A percentile compares a stretch with the other conserved stretches of the same genome.
phyloP scores from a whole-genome alignment of 2,113 vertebrate genomes.

The Pachypanchax playfairii region DNA sequence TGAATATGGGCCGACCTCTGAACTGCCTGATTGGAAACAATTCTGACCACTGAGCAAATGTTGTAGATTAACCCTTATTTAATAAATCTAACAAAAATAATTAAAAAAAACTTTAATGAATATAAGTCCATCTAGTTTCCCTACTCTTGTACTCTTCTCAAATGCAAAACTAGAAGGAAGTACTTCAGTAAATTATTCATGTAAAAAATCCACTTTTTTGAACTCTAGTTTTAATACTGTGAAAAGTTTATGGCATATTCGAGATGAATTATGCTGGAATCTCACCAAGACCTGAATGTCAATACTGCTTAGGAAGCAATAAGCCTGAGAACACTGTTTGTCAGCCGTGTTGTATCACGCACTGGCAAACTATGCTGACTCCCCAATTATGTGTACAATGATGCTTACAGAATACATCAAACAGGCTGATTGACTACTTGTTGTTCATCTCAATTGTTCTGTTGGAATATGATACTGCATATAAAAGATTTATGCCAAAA shows the following conservation, averaged over 20 bases:
- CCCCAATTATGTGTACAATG: constrained; percentile 44
- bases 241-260: constrained; percentile 8
- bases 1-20: too few relatives aligned
- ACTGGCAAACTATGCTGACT: constrained; percentile 46
- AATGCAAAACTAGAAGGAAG: constrained; percentile 5
- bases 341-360: constrained; percentile 18
- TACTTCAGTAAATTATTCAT: constrained; percentile 16
- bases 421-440: constrained; percentile 38
- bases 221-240: constrained; percentile 7
- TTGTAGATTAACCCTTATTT: not conserved
- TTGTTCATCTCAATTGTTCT: constrained; percentile 21
- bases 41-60: not conserved
- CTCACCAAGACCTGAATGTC: constrained; percentile 43
- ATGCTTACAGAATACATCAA: constrained; percentile 57
- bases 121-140: not conserved
- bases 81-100: too few relatives aligned
- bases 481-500: constrained; percentile 23
- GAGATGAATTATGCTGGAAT: constrained; percentile 27
- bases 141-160: not conserved
- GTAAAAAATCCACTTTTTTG: constrained; percentile 6
- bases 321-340: constrained; percentile 11
- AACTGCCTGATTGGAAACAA: not conserved
- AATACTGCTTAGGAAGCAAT: constrained; percentile 40
- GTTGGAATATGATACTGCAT: constrained; percentile 5
- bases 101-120: not conserved